Percentiles rank a stretch among this genome's conserved stretches.
phyloP scores from a whole-genome alignment of 2,113 vertebrate species.

The Chiloscyllium plagiosum region DNA sequence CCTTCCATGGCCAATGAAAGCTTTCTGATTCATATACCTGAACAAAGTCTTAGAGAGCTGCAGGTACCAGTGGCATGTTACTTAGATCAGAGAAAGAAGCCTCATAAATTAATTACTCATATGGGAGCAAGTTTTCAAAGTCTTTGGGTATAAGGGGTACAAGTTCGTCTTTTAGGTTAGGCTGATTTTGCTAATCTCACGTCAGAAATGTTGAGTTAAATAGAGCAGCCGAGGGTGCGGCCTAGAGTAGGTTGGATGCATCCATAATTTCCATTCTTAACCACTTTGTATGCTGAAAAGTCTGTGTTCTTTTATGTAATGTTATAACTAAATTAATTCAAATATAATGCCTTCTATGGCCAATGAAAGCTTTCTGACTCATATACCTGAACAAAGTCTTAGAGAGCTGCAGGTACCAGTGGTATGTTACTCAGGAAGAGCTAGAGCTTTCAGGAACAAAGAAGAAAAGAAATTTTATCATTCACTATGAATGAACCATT shows the following conservation, averaged over 20 bases:
- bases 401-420: background rate
- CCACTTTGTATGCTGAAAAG: background rate
- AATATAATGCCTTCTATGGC: background rate
- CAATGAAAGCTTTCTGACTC: background rate
- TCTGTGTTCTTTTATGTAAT: background rate
- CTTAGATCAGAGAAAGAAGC: background rate
- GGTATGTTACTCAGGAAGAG: background rate
- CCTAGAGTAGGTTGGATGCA: rapidly evolving
- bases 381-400: too few species aligned
- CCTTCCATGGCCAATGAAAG: too few species aligned
- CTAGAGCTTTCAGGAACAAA: background rate
- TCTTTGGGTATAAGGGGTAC: too few species aligned
- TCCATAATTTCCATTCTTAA: background rate
- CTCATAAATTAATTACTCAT: background rate
- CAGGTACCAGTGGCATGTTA: too few species aligned
- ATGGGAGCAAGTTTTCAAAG: background rate
- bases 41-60: too few species aligned
- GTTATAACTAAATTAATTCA: background rate
- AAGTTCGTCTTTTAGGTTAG: background rate
- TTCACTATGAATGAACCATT: background rate
- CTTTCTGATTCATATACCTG: too few species aligned
- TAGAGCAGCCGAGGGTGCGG: background rate
- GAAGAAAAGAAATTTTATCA: background rate
- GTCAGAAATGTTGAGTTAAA: background rate
- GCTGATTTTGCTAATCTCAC: background rate